Evolutionary conservation across 2,888 invertebrate genomes (phyloP).

Genomic region (Volucella inanis): DNA sequence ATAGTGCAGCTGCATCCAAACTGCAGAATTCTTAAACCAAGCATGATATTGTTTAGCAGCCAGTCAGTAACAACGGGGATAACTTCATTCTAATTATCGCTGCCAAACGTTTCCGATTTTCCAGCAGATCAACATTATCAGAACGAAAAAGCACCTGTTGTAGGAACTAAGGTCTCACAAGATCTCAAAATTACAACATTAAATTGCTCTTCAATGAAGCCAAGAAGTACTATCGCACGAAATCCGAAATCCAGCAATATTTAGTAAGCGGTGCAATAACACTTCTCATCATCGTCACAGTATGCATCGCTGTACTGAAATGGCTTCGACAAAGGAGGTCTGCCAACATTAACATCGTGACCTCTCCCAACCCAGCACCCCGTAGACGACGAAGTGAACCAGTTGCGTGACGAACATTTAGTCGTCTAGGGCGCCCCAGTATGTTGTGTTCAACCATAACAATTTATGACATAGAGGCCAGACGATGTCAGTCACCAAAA

Average conservation of each 20-base stretch:
- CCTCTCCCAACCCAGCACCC: too few relatives aligned
- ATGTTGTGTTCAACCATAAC: too few relatives aligned
- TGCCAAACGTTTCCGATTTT: slow-evolving; percentile 11
- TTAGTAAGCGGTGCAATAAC: slow-evolving; percentile 1
- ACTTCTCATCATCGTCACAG: slow-evolving; percentile 1
- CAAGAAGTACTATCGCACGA: background rate
- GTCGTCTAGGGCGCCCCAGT: too few relatives aligned
- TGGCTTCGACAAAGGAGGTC: background rate
- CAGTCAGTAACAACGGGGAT: slow-evolving; percentile 9
- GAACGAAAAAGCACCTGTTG: background rate
- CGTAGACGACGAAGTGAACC: too few relatives aligned
- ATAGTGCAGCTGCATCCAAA: background rate
- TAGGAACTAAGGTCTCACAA: slow-evolving; percentile 13
- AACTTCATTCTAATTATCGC: background rate
- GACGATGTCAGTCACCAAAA: too few relatives aligned
- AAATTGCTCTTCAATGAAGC: background rate
- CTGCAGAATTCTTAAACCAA: background rate
- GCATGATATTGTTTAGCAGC: background rate
- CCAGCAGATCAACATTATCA: slow-evolving; percentile 5
- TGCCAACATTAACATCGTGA: background rate
- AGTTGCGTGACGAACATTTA: too few relatives aligned
- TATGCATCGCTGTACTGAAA: slow-evolving; percentile 9
- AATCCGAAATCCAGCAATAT: background rate
- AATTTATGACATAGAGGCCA: too few relatives aligned
- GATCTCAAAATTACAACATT: slow-evolving; percentile 2